Conservation (phyloP, 1,140 invertebrate species). For the Araneus ventricosus region DNA sequence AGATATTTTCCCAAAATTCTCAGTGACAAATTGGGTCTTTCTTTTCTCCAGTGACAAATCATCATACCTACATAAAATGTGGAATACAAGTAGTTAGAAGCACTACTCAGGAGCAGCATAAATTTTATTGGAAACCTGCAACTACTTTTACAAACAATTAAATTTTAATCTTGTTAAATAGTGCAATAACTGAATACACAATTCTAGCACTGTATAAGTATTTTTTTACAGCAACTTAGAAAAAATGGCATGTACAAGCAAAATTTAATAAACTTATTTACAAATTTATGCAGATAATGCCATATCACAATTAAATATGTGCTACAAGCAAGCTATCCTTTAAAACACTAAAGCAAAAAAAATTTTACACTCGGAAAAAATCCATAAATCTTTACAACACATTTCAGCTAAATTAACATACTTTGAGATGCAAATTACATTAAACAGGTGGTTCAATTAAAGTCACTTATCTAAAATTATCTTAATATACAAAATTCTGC, state of each 20-base stretch:
- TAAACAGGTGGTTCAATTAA: too few relatives aligned
- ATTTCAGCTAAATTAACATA: neutral
- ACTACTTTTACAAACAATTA: slow-evolving; percentile 3
- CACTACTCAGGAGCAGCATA: neutral
- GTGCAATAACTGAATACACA: neutral
- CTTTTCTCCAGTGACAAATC: too few relatives aligned
- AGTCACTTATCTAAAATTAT: neutral
- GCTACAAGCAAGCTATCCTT: neutral
- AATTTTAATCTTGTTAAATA: neutral
- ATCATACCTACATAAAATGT: too few relatives aligned
- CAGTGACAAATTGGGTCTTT: too few relatives aligned
- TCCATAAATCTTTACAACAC: neutral
- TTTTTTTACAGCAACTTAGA: neutral
- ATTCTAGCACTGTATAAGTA: neutral
- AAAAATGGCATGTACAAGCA: neutral
- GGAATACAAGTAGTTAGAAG: neutral
- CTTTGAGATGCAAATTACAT: neutral
- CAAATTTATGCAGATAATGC: neutral
- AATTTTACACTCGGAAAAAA: neutral
- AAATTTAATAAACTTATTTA: neutral
- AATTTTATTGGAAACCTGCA: slow-evolving; percentile 6
- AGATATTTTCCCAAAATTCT: too few relatives aligned
- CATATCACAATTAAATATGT: neutral
- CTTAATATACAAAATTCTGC: neutral
- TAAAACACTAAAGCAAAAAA: neutral